phyloP scores from a whole-genome alignment of 2,888 invertebrate species.

The Chrysomela aeneicollis region DNA sequence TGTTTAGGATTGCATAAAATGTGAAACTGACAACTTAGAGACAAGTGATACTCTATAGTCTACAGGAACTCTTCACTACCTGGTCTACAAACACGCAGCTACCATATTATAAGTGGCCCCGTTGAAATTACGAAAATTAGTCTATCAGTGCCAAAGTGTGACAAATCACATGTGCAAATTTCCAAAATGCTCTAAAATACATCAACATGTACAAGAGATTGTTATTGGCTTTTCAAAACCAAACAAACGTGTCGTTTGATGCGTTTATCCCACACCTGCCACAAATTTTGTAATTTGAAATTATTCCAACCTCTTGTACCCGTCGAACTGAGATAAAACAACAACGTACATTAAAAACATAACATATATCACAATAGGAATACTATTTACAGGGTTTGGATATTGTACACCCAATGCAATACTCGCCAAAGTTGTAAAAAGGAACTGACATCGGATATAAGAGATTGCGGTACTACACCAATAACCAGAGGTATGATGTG shows the following conservation, averaged over 20 bases:
- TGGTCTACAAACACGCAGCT: background rate
- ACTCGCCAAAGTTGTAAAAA: too few relatives aligned
- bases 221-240: background rate
- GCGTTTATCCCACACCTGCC: background rate
- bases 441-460: too few relatives aligned
- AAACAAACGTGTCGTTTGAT: background rate
- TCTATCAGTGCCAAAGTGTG: slow-evolving; percentile 25
- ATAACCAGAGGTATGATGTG: too few relatives aligned
- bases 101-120: slow-evolving; percentile 14
- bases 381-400: slow-evolving; percentile 5
- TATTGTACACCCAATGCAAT: too few relatives aligned
- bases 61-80: background rate
- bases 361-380: slow-evolving; percentile 13
- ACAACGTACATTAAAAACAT: slow-evolving; percentile 9
- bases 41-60: background rate
- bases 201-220: slow-evolving; percentile 32
- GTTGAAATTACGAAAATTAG: background rate
- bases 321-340: background rate
- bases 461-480: too few relatives aligned
- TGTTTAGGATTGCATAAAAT: background rate
- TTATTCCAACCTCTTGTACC: background rate
- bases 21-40: background rate
- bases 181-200: background rate
- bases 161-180: slow-evolving; percentile 28
- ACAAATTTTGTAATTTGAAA: background rate